Conservation (phyloP, 2,888 invertebrate species). For the Capitulum mitella region DNA sequence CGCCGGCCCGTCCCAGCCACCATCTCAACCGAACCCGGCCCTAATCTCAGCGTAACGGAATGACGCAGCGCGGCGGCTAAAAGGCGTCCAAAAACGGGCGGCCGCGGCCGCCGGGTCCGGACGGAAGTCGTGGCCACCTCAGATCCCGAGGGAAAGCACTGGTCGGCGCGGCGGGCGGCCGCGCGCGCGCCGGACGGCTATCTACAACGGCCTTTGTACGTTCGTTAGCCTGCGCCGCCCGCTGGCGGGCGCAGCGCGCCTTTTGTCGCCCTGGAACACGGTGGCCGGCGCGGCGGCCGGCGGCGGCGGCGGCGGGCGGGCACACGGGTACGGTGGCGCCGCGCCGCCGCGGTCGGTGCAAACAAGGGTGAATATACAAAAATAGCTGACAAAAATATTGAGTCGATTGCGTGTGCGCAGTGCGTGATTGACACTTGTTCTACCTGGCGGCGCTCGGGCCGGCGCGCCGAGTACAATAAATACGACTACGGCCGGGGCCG, state of each 20-base stretch:
- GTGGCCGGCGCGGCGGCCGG: not conserved
- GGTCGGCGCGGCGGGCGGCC: not conserved
- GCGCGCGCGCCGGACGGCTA: not conserved
- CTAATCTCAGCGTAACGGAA: not conserved
- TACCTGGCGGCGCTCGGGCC: not conserved
- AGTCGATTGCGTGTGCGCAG: not conserved
- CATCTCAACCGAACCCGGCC: too few species aligned
- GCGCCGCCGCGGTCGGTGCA: not conserved
- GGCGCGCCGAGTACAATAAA: not conserved
- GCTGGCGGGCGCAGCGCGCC: not conserved
- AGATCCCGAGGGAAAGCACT: not conserved
- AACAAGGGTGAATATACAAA: constrained; percentile 12
- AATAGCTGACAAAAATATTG: not conserved
- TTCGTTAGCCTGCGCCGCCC: not conserved
- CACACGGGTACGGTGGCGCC: not conserved
- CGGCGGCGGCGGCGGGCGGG: not conserved
- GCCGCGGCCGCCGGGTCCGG: not conserved
- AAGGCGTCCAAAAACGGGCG: not conserved
- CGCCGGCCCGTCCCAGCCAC: too few species aligned
- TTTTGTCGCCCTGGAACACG: not conserved
- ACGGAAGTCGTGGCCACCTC: not conserved
- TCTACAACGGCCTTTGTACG: not conserved
- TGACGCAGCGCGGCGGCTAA: not conserved
- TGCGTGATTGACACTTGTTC: not conserved
- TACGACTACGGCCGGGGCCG: not conserved